phyloP scores from a whole-genome alignment of 2,888 invertebrate species.

The Mallateleia sp. region DNA sequence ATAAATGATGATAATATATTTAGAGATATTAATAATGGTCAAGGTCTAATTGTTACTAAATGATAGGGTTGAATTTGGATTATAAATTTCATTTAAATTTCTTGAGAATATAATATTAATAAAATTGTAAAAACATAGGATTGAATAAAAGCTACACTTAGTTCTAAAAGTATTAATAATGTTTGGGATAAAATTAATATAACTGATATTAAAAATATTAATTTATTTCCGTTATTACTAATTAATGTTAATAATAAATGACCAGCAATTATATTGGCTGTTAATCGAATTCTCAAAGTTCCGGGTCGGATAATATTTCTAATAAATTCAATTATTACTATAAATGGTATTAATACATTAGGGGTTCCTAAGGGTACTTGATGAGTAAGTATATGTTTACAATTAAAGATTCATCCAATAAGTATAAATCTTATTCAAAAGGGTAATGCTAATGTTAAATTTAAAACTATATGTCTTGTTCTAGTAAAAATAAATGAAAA shows the following conservation, averaged over 20 bases:
- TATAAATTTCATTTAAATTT: conserved; percentile 91
- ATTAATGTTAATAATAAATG: conserved; percentile 92
- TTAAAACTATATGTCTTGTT: conserved; percentile 92
- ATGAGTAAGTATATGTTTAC: conserved; percentile 92
- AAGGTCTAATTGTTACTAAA: conserved; percentile 92
- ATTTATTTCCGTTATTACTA: conserved; percentile 89
- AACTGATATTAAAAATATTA: conserved; percentile 84
- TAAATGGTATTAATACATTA: conserved; percentile 92
- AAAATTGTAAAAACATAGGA: conserved; percentile 92
- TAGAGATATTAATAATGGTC: conserved; percentile 92
- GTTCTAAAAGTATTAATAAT: conserved; percentile 91
- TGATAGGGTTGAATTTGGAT: conserved; percentile 90
- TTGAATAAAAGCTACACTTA: conserved; percentile 92
- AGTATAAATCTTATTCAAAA: conserved; percentile 93
- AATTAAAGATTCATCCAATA: conserved; percentile 91
- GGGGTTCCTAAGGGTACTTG: conserved; percentile 93
- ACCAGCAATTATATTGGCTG: conserved; percentile 95
- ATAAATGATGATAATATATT: no score
- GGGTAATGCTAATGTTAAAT: conserved; percentile 91
- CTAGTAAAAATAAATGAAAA: conserved; percentile 94
- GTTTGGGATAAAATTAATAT: conserved; percentile 89
- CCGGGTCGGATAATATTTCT: conserved; percentile 93
- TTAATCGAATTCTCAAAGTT: conserved; percentile 93
- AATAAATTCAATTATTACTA: conserved; percentile 94
- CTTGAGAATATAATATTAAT: conserved; percentile 92